Conservation (phyloP, 1,140 invertebrate species). For the Lutraria rhynchaena region DNA sequence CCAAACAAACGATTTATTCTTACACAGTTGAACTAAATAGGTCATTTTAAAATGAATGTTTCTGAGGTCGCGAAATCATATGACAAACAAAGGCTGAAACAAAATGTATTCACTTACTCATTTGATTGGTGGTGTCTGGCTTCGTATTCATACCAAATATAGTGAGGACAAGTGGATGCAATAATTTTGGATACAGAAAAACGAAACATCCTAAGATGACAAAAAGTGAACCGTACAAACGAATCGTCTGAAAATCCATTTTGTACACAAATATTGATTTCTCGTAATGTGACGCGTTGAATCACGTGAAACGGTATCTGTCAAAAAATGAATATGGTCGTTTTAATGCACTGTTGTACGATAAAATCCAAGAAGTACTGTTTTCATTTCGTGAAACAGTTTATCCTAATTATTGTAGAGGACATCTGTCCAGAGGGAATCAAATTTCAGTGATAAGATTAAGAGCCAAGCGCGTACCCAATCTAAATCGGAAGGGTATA, state of each 20-base stretch:
- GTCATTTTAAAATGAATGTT: background rate
- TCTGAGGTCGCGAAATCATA: constrained; percentile 11
- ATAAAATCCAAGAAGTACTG: too few species aligned
- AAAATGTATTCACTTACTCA: background rate
- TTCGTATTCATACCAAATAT: constrained; percentile 19
- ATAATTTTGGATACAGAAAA: constrained; percentile 51
- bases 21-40: too few species aligned
- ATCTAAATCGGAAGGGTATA: too few species aligned
- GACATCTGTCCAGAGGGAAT: too few species aligned
- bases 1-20: too few species aligned
- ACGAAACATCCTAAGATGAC: constrained; percentile 50
- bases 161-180: constrained; percentile 33
- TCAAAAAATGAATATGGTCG: too few species aligned
- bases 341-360: too few species aligned
- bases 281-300: constrained; percentile 6
- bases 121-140: background rate
- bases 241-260: constrained; percentile 51
- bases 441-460: too few species aligned
- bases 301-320: too few species aligned
- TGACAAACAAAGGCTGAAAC: constrained; percentile 24
- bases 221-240: constrained; percentile 29
- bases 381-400: too few species aligned
- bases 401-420: too few species aligned
- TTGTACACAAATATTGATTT: constrained; percentile 39
- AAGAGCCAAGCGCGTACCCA: too few species aligned